Evolutionary conservation across 2,888 invertebrate species (phyloP).

Genomic region (Amphimallon solstitiale): DNA sequence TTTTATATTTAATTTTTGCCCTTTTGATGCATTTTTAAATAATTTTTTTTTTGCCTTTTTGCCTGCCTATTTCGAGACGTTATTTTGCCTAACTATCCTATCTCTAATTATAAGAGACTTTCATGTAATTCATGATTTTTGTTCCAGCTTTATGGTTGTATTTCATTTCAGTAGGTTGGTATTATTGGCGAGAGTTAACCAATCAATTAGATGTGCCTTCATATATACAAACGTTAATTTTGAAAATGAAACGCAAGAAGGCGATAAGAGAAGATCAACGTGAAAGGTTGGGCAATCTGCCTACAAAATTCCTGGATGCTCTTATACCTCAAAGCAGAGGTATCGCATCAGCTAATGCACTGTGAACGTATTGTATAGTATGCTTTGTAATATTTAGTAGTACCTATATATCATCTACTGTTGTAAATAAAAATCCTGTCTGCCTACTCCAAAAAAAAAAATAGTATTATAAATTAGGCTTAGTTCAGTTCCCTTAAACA

Average conservation of each 20-base stretch:
- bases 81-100: no score
- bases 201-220: constrained; percentile 19
- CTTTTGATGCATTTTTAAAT: no score
- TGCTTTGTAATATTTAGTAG: not conserved
- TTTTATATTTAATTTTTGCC: no score
- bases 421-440: not conserved
- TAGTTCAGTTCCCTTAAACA: no score
- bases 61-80: no score
- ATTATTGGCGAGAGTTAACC: constrained; percentile 27
- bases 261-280: constrained; percentile 32
- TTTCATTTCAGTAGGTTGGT: constrained; percentile 23
- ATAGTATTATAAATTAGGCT: no score
- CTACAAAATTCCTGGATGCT: constrained; percentile 9
- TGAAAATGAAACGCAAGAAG: constrained; percentile 12
- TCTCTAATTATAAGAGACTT: no score
- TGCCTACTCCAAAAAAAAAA: no score
- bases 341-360: constrained; percentile 17
- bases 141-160: constrained; percentile 33
- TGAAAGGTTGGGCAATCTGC: constrained; percentile 29
- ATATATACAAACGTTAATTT: constrained; percentile 7
- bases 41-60: no score
- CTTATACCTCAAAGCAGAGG: constrained; percentile 14
- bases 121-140: no score
- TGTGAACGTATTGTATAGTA: constrained; percentile 1
- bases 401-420: not conserved